Conservation (phyloP, 2,888 invertebrate species). For the Nasonovia ribisnigri region DNA sequence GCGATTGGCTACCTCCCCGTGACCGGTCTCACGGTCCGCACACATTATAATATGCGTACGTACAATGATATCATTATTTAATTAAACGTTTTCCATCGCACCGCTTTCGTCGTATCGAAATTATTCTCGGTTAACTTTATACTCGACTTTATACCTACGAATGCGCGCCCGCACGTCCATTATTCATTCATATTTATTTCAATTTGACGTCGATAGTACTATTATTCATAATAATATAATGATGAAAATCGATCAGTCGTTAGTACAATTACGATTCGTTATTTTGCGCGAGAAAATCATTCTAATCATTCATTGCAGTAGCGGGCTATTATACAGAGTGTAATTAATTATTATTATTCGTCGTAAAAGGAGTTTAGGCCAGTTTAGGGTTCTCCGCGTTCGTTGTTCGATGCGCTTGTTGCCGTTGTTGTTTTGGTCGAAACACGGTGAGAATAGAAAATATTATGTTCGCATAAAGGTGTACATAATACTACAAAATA, state of each 20-base stretch:
- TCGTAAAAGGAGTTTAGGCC: background rate
- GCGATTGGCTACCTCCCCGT: constrained; percentile 45
- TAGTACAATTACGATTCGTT: background rate
- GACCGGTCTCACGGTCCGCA: background rate
- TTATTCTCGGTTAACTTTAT: background rate
- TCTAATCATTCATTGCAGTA: background rate
- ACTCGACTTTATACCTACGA: too few species aligned
- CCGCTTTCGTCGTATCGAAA: background rate
- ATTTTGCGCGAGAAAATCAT: background rate
- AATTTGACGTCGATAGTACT: background rate
- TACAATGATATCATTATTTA: constrained; percentile 7
- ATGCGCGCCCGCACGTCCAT: background rate
- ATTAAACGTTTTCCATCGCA: background rate
- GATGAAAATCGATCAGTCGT: background rate
- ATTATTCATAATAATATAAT: background rate
- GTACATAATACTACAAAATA: background rate
- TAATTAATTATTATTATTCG: background rate
- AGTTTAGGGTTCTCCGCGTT: background rate
- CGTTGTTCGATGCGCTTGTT: background rate
- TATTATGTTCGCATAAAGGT: background rate
- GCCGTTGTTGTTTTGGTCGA: background rate
- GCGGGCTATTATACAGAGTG: background rate
- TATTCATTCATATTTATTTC: background rate
- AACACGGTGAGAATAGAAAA: background rate
- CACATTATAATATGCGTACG: background rate